Evolutionary conservation across 2,797 vertebrate genomes (phyloP), one percentile per base, ranked within the genome.

Genomic region (Tarsius wallacei): DNA sequence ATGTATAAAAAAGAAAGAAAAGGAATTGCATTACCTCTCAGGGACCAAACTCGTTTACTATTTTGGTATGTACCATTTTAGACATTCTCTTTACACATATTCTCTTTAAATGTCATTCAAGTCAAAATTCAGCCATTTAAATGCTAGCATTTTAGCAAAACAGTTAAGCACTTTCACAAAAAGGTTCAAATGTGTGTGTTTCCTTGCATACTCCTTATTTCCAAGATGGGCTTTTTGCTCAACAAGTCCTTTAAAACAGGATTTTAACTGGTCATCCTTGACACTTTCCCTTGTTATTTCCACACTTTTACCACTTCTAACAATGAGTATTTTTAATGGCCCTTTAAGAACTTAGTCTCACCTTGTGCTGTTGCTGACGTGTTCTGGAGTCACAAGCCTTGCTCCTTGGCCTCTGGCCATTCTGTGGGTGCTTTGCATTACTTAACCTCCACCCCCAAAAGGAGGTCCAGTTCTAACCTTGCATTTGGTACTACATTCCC

Each of bases 361-460:
- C 97, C 96, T 97, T 97, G 90, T 81, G 68, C 55, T 33, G 33
- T 36, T 80, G 55, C 78, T 96, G 94, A 68, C 7, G 0, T 84
- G 66, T 85, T 98, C 68, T 96, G 33, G 83, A 96, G 96, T 97
- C 97, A 97, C 96, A 95, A 96, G 97, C 93, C 85, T 64, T 66
- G 85, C 85, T 94, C 96, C 95, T 97, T 97, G 93, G 97, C 96
- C 96, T 93, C 94, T 96, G 90, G 96, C 97, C 96, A 96, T 97
- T 94, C 90, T 94, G 97, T 90, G 76, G 91, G 22, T 90, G 78
- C 87, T 97, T 97, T 96, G 97, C 97, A 96, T 97, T 93, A 92
- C 96, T 97, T 98, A 98, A 88, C 97, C 97, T 97, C 88, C 82
- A 87, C 90, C 90, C 68, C 17, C 33, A 83, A 93, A 95, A 97